These are phyloP conservation scores for Phorcus lineatus DNA, from an alignment of 2,888 invertebrate genomes.

Conservation along the genomic window DNA sequence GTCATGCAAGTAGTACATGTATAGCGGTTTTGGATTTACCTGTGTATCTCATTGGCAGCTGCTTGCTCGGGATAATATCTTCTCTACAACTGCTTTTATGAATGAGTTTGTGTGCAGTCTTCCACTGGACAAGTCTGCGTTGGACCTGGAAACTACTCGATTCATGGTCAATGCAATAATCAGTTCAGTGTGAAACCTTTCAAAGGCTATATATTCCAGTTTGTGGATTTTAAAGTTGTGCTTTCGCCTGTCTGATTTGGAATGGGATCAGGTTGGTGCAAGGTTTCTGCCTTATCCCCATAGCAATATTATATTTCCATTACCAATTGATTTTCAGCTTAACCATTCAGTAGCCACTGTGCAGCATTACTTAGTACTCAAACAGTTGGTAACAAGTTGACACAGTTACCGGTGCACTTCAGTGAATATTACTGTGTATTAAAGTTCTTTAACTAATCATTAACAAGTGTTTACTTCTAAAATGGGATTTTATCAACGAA, in stretches of 20 bases:
- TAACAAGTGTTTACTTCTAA: no score
- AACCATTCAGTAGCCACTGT: neutral
- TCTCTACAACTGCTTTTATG: constrained; percentile 5
- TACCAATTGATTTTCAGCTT: neutral
- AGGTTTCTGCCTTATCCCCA: neutral
- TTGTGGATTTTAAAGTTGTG: neutral
- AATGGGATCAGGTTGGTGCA: neutral
- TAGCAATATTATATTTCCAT: constrained; percentile 10
- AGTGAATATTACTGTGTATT: no score
- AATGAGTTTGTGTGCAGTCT: neutral
- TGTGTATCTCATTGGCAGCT: constrained; percentile 3
- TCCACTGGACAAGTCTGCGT: neutral
- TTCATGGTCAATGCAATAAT: no score
- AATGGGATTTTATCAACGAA: no score
- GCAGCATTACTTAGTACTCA: neutral
- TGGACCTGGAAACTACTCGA: no score
- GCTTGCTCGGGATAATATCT: neutral
- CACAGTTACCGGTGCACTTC: neutral
- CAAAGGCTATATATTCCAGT: neutral
- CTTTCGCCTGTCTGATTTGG: neutral
- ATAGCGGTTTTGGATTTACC: neutral
- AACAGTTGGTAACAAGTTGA: neutral
- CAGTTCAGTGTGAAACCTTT: neutral
- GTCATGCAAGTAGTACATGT: neutral
- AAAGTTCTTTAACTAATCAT: no score